phyloP scores from a whole-genome alignment of 2,888 invertebrate genomes.

The Rhagonycha fulva region DNA sequence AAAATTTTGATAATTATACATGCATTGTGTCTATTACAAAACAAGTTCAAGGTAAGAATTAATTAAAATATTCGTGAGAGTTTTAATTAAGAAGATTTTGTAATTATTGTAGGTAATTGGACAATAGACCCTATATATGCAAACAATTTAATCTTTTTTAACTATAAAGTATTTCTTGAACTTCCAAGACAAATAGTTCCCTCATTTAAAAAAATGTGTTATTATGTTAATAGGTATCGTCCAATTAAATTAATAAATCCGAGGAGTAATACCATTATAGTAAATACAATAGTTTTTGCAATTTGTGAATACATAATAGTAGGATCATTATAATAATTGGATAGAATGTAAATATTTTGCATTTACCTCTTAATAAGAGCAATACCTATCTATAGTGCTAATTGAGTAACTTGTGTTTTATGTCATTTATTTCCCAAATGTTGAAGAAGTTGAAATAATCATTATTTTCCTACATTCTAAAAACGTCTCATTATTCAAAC shows the following conservation, averaged over 20 bases:
- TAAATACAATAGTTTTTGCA: background rate
- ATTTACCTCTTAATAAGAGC: too few species aligned
- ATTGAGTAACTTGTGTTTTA: too few species aligned
- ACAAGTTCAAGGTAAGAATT: constrained; percentile 20
- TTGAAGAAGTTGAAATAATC: too few species aligned
- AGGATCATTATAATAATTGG: background rate
- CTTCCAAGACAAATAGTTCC: background rate
- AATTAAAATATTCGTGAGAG: constrained; percentile 12
- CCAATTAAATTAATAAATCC: constrained; percentile 1
- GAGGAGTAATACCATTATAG: background rate
- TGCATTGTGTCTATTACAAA: constrained; percentile 6
- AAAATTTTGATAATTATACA: constrained; percentile 1
- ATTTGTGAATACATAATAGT: background rate
- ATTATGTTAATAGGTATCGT: background rate
- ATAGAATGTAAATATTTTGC: background rate
- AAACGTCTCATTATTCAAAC: too few species aligned
- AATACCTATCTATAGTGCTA: too few species aligned
- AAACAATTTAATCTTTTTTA: constrained; percentile 19
- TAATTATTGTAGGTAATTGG: constrained; percentile 5
- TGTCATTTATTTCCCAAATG: too few species aligned
- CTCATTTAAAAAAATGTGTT: background rate
- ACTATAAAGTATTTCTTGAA: background rate
- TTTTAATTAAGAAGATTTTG: constrained; percentile 16
- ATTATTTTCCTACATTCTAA: too few species aligned
- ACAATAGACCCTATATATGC: constrained; percentile 6